These are phyloP conservation scores for Lasioglossum figueresi DNA, from an alignment of 2,888 invertebrate species.

Conservation along the genomic window DNA sequence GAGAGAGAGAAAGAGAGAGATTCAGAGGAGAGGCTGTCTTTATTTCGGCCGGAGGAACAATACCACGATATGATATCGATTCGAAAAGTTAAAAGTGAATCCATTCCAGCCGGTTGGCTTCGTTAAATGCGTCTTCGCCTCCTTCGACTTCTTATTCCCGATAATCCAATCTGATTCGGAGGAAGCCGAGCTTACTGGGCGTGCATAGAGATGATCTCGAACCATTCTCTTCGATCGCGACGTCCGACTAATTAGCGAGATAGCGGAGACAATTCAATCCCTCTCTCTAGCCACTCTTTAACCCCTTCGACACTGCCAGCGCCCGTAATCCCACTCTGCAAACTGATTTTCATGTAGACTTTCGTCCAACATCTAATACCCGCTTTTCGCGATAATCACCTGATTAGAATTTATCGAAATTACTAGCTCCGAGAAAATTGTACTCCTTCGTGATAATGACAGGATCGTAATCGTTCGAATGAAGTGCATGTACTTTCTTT, in stretches of 20 bases:
- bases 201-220: constrained; percentile 9
- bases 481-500: no score
- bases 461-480: no score
- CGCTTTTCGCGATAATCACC: not conserved
- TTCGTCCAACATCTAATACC: not conserved
- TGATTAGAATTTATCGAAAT: not conserved
- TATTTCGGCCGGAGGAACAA: constrained; percentile 51
- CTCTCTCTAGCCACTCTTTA: not conserved
- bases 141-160: constrained; percentile 50
- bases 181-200: constrained; percentile 14
- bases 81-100: constrained; percentile 47
- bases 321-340: not conserved
- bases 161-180: constrained; percentile 52
- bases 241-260: constrained; percentile 39
- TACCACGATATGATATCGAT: constrained; percentile 61
- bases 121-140: constrained; percentile 55
- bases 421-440: not conserved
- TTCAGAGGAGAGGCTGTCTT: constrained; percentile 20
- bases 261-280: constrained; percentile 22
- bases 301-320: constrained; percentile 1
- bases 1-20: not conserved
- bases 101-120: constrained; percentile 50
- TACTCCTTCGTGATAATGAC: not conserved
- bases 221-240: constrained; percentile 37
- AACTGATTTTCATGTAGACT: not conserved